These are phyloP conservation scores for Cyanoderma ruficeps DNA, from an alignment of 2,113 vertebrate genomes.

Conservation along the genomic window DNA sequence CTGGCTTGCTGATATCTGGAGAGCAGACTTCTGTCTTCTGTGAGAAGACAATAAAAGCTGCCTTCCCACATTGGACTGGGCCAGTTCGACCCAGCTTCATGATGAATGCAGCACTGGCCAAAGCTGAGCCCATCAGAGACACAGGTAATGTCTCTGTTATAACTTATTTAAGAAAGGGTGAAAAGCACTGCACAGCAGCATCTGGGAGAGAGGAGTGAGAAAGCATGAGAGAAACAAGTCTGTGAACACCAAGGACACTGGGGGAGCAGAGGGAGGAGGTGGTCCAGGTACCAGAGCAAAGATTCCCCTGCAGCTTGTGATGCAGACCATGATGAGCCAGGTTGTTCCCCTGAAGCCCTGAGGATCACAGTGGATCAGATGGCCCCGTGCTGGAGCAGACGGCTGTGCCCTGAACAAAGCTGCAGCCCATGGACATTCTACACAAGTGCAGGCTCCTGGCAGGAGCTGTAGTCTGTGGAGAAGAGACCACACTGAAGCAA, in stretches of 20 bases:
- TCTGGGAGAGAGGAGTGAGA: neutral
- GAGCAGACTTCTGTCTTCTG: neutral
- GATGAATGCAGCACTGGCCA: neutral
- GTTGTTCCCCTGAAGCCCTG: neutral
- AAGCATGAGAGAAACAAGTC: neutral
- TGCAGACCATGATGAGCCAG: neutral
- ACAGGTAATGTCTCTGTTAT: neutral
- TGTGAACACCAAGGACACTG: neutral
- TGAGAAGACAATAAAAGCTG: neutral
- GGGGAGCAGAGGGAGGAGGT: neutral
- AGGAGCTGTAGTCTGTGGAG: neutral
- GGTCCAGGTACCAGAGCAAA: neutral
- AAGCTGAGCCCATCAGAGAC: neutral
- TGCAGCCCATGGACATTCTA: neutral
- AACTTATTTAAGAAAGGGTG: neutral
- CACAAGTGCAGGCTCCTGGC: neutral
- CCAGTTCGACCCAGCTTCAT: neutral
- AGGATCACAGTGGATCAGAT: neutral
- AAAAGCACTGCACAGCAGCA: neutral
- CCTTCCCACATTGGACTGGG: accelerated
- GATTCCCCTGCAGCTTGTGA: neutral
- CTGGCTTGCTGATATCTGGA: neutral
- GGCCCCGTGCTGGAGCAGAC: accelerated
- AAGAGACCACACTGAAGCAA: neutral
- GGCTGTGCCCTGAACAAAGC: neutral